A percentile compares a stretch with the other conserved stretches of the same genome.
These are phyloP conservation scores for Echinops telfairi DNA, from an alignment of 2,113 vertebrate species.

Conservation along the genomic window DNA sequence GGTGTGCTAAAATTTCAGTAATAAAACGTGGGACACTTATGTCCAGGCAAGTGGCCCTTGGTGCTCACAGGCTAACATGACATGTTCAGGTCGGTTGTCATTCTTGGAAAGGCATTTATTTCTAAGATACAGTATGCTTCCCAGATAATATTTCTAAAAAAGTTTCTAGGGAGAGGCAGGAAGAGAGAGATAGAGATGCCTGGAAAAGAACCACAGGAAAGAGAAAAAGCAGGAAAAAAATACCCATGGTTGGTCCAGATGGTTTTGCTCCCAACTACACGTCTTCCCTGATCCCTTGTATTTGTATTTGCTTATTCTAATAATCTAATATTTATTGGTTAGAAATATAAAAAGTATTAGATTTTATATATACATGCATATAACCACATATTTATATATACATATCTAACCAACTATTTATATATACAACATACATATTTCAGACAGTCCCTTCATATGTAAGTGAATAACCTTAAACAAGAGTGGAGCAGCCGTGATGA, in stretches of 20 bases:
- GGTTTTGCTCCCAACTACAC: not conserved
- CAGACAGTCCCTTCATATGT: too few relatives aligned
- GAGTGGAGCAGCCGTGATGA: too few relatives aligned
- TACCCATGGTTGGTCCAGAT: not conserved
- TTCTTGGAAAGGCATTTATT: slow-evolving; percentile 34
- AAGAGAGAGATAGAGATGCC: not conserved
- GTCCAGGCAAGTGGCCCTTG: slow-evolving; percentile 24
- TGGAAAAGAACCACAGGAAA: not conserved
- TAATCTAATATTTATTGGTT: not conserved
- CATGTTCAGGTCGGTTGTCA: slow-evolving; percentile 47
- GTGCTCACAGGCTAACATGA: slow-evolving; percentile 49
- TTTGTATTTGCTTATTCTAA: not conserved
- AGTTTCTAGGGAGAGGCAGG: not conserved
- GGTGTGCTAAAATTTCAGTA: slow-evolving; percentile 39
- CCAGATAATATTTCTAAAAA: not conserved
- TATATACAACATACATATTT: too few relatives aligned
- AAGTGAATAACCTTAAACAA: too few relatives aligned
- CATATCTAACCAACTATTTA: too few relatives aligned
- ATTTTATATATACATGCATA: too few relatives aligned
- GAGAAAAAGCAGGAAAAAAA: not conserved
- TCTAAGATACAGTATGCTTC: slow-evolving; percentile 55
- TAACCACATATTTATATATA: too few relatives aligned
- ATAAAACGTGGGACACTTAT: slow-evolving; percentile 48
- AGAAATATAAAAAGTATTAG: not conserved
- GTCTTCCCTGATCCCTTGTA: not conserved